phyloP scores from a whole-genome alignment of 2,113 vertebrate genomes.

The Daboia siamensis region DNA sequence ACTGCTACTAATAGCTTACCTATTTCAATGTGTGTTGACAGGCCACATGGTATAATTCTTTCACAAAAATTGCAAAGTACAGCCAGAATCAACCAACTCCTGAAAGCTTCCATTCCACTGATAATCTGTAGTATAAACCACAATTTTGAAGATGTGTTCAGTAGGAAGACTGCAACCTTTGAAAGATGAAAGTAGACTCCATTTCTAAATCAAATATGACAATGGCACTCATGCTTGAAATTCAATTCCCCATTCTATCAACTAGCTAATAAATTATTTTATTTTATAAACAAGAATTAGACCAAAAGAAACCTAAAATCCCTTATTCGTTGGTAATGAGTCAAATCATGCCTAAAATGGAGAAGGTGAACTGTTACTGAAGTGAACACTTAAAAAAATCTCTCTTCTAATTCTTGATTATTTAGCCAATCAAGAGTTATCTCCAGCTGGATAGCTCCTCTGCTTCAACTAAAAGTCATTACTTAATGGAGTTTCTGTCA shows the following conservation, averaged over 20 bases:
- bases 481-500: neutral
- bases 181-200: constrained; percentile 42
- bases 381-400: neutral
- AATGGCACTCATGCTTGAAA: constrained; percentile 50
- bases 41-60: constrained; percentile 47
- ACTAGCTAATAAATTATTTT: neutral
- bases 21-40: constrained; percentile 78
- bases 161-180: constrained; percentile 42
- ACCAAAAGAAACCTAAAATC: rapidly evolving
- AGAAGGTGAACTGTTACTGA: neutral
- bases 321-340: neutral
- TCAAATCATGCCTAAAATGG: neutral
- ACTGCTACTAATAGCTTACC: constrained; percentile 58
- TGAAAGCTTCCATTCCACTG: constrained; percentile 54
- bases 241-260: neutral
- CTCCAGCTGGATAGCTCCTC: neutral
- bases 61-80: constrained; percentile 40
- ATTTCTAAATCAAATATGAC: constrained; percentile 28
- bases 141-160: constrained; percentile 7
- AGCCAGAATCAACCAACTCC: constrained; percentile 45
- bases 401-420: neutral
- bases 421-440: neutral
- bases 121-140: neutral
- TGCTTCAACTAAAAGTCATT: neutral
- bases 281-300: neutral